Conservation (phyloP, 1,140 invertebrate genomes). For the Eriosoma lanigerum region DNA sequence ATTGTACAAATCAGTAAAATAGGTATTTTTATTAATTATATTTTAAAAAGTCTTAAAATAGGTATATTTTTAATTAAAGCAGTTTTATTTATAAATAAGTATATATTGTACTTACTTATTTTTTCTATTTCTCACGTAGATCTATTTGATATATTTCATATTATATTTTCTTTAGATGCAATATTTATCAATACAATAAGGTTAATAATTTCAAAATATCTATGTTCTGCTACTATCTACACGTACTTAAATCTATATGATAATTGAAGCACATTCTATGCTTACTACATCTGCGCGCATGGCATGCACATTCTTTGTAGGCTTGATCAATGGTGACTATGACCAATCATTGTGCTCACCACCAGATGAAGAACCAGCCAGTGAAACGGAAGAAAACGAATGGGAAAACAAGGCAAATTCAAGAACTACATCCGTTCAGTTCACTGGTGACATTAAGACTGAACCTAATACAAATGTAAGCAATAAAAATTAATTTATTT, state of each 20-base stretch:
- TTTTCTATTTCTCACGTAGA: constrained; percentile 36
- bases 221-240: constrained; percentile 41
- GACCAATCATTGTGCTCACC: constrained; percentile 51
- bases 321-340: constrained; percentile 52
- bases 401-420: constrained; percentile 80
- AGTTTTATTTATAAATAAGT: background rate
- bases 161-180: background rate
- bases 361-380: constrained; percentile 51
- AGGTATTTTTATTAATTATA: background rate
- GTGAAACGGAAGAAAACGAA: constrained; percentile 67
- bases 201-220: constrained; percentile 33
- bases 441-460: constrained; percentile 72
- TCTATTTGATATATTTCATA: constrained; percentile 11
- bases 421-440: constrained; percentile 83
- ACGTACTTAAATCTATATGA: constrained; percentile 30
- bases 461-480: constrained; percentile 69
- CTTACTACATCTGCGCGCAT: constrained; percentile 48
- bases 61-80: background rate
- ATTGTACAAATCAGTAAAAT: constrained; percentile 19
- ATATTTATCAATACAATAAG: background rate
- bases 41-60: background rate
- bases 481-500: too few species aligned
- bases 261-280: constrained; percentile 45
- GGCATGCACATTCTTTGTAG: constrained; percentile 52
- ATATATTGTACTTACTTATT: constrained; percentile 26